Percentiles rank a stretch among this genome's conserved stretches.
phyloP scores from a whole-genome alignment of 2,888 invertebrate genomes.

The Scaptodrosophila latifasciaeformis region DNA sequence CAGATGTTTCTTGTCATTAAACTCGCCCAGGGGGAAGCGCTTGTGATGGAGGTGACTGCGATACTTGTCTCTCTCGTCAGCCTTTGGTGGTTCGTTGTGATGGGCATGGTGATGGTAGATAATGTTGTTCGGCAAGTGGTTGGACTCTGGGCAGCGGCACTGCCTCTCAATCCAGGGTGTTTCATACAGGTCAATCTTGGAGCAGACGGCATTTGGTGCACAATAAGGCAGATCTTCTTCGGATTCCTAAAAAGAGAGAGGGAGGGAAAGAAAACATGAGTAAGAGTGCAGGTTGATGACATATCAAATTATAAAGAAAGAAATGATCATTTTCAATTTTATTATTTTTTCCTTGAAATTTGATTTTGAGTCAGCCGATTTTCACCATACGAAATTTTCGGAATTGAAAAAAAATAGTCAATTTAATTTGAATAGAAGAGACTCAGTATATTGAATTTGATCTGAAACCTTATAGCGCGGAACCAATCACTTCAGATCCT shows the following conservation, averaged over 20 bases:
- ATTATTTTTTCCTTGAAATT: no score
- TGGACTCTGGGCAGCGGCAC: conserved; percentile 82
- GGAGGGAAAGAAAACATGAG: not conserved
- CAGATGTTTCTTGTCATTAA: conserved; percentile 67
- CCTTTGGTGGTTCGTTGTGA: not conserved
- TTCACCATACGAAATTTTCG: no score
- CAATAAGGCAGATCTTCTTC: conserved; percentile 89
- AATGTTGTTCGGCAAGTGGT: conserved; percentile 64
- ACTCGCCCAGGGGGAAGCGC: conserved; percentile 58
- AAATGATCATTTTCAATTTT: no score
- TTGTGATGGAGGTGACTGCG: conserved; percentile 67
- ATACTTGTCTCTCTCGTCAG: conserved; percentile 47
- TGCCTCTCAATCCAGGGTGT: conserved; percentile 91
- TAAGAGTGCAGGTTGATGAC: no score
- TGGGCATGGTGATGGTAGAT: conserved; percentile 59
- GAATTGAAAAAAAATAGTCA: no score
- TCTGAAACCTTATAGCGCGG: no score
- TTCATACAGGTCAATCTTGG: conserved; percentile 90
- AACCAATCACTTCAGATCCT: no score
- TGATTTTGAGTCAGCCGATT: no score
- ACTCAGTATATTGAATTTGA: no score
- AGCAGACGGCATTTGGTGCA: conserved; percentile 86
- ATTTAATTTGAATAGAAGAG: no score
- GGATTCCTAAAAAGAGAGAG: conserved; percentile 79
- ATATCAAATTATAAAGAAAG: no score